Evolutionary conservation across 1,140 invertebrate genomes (phyloP).

Genomic region (Pemphigus obesinymphae): DNA sequence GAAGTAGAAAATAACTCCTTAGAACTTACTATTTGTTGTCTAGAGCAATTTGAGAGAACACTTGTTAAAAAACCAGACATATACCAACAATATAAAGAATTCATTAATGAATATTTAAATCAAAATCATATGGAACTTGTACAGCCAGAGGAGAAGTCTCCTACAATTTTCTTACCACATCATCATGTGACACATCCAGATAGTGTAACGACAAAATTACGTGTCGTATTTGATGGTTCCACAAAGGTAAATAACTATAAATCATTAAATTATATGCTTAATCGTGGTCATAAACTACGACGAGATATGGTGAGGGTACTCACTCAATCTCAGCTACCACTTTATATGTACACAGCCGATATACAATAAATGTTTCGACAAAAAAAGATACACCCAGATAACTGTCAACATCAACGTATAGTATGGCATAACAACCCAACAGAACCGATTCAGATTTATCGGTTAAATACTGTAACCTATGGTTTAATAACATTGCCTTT

Average conservation of each 20-base stretch:
- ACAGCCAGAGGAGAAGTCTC: not conserved
- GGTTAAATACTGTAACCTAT: conserved; percentile 49
- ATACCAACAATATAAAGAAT: not conserved
- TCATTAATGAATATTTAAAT: not conserved
- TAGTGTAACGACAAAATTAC: not conserved
- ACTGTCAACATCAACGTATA: conserved; percentile 49
- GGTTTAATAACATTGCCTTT: not conserved
- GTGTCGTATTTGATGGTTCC: not conserved
- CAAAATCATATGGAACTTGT: not conserved
- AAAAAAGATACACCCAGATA: conserved; percentile 47
- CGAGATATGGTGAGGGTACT: conserved; percentile 47
- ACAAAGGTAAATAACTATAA: not conserved
- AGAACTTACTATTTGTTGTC: not conserved
- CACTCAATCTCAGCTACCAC: conserved; percentile 47
- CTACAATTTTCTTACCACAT: not conserved
- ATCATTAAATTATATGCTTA: conserved; percentile 47
- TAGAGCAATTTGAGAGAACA: not conserved
- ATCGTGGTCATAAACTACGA: conserved; percentile 48
- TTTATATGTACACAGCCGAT: conserved; percentile 49
- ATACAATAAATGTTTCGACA: conserved; percentile 52
- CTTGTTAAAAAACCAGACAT: too few relatives aligned
- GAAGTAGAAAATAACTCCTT: not conserved
- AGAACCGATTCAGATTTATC: conserved; percentile 47
- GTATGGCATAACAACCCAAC: conserved; percentile 47
- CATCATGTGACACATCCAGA: not conserved